phyloP scores from a whole-genome alignment of 2,113 vertebrate genomes.

The Proteles cristata region DNA sequence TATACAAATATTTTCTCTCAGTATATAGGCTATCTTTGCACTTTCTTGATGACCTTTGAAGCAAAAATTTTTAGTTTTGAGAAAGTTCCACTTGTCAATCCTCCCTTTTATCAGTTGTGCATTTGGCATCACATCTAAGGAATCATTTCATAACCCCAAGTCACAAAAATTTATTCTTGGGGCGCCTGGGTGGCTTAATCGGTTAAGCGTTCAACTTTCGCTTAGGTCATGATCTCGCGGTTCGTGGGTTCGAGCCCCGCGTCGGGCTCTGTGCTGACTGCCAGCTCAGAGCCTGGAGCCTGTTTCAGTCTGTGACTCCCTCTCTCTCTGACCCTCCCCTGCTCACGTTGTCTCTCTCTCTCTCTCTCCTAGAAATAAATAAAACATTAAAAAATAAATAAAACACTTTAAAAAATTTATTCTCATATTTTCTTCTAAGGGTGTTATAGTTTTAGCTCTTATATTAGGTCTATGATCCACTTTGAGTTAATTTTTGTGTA shows the following conservation, averaged over 20 bases:
- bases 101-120: neutral
- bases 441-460: neutral
- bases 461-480: neutral
- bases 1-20: neutral
- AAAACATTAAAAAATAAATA: no score
- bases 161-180: neutral
- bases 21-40: neutral
- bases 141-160: neutral
- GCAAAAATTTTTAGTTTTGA: neutral
- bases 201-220: no score
- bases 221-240: no score
- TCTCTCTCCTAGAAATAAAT: no score
- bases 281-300: no score
- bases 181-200: no score
- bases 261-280: no score
- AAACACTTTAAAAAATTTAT: neutral
- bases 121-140: neutral
- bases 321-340: no score
- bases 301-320: no score
- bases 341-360: no score
- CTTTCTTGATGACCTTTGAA: neutral
- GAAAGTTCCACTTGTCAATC: neutral
- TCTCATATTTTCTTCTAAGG: neutral
- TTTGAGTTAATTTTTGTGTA: neutral
- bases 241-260: no score